Conservation (phyloP, 2,797 vertebrate species). For the Gallinago stenura region DNA sequence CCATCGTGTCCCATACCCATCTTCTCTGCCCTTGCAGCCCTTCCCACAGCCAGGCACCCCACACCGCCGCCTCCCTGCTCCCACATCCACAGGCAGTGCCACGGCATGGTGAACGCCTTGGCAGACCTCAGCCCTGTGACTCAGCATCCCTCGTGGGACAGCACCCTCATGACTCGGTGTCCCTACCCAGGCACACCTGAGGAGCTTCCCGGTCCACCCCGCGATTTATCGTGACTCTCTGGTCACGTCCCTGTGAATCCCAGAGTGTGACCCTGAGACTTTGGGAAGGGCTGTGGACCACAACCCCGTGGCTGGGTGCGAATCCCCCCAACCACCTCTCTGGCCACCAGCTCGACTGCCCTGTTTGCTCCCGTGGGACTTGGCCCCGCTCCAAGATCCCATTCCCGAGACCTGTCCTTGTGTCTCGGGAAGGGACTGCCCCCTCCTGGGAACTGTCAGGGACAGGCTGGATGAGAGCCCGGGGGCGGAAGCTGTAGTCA, state of each 20-base stretch:
- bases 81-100: background rate
- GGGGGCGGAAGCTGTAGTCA: background rate
- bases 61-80: fast-evolving
- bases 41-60: background rate
- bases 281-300: background rate
- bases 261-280: background rate
- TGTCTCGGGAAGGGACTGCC: background rate
- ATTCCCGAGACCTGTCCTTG: fast-evolving
- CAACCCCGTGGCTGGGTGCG: background rate
- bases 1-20: fast-evolving
- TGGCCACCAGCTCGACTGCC: background rate
- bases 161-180: background rate
- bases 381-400: background rate
- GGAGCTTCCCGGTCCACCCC: background rate
- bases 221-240: fast-evolving
- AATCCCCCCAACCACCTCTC: background rate
- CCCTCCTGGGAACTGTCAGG: background rate
- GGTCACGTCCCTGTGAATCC: background rate
- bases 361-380: background rate
- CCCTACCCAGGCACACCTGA: background rate
- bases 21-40: background rate
- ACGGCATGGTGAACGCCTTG: fast-evolving
- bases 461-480: background rate
- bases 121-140: background rate
- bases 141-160: background rate